Percentiles rank a stretch among this genome's conserved stretches.
phyloP scores from a whole-genome alignment of 2,113 vertebrate species.

The Marmota flaviventris region DNA sequence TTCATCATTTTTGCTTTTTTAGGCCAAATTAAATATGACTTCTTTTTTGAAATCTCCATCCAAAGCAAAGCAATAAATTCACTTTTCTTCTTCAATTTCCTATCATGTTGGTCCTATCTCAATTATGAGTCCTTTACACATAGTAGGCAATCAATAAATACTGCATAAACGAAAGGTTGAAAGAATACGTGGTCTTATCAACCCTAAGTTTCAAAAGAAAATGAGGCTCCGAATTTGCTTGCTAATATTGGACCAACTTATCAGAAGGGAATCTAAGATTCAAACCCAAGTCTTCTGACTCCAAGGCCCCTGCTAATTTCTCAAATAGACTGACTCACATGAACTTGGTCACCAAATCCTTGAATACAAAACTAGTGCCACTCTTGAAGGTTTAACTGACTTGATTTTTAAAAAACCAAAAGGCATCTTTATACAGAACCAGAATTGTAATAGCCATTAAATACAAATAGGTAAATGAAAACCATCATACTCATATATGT shows the following conservation, averaged over 20 bases:
- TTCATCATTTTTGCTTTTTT: background rate
- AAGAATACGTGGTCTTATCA: background rate
- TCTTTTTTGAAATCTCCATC: background rate
- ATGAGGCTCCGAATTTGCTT: conserved; percentile 14
- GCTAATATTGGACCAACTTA: background rate
- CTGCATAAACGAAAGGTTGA: background rate
- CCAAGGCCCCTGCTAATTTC: background rate
- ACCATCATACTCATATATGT: background rate
- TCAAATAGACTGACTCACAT: background rate
- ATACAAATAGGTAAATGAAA: conserved; percentile 21
- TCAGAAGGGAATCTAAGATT: background rate
- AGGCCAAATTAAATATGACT: background rate
- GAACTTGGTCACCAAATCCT: background rate
- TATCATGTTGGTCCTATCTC: background rate
- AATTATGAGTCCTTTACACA: background rate
- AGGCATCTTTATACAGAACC: background rate
- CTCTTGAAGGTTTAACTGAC: background rate
- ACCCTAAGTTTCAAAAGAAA: conserved; percentile 32
- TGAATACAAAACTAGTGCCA: background rate
- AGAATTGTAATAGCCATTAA: background rate
- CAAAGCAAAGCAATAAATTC: background rate
- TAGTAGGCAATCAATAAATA: background rate
- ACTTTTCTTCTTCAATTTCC: conserved; percentile 2
- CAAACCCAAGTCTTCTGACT: background rate
- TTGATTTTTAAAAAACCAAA: background rate